Evolutionary conservation across 2,888 invertebrate species (phyloP), one percentile per base, ranked within the genome.

Genomic region (Meghimatium bilineatum): DNA sequence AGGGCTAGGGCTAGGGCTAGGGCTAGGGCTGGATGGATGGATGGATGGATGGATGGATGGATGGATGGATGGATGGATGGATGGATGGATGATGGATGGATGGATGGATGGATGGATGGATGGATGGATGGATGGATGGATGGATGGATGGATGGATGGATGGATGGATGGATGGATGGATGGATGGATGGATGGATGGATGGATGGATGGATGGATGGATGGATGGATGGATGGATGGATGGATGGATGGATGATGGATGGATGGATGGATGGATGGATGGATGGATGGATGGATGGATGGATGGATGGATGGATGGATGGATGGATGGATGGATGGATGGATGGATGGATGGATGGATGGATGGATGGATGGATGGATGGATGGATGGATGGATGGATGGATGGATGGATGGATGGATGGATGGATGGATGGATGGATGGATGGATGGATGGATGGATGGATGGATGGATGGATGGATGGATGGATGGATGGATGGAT

Each of bases 71-170:
- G 34, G 67, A 67, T 32, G n/a, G n/a, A n/a, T n/a, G n/a, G n/a
- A n/a, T n/a, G n/a, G n/a, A n/a, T n/a, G n/a, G n/a, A n/a, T n/a
- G n/a, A n/a, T n/a, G n/a, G n/a, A n/a, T n/a, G n/a, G n/a, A n/a
- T n/a, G n/a, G n/a, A n/a, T n/a, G n/a, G 67, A 67, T 32, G 34
- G 67, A 67, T 32, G 34, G 67, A 67, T 32, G 34, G 67, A 67
- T 32, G 34, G 67, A 67, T 32, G 67, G 67, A 67, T 32, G 67
- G 67, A 67, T 32, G 67, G 67, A 67, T 32, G 67, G 67, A 67
- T 32, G 67, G 67, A 67, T 32, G 67, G 67, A 67, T 32, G 67
- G 67, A 67, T 32, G 67, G 67, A 67, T 32, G 67, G 67, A 67
- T 32, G 67, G 67, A 67, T 32, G 67, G 67, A 67, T 32, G 67